A percentile compares a stretch with the other conserved stretches of the same genome.
Conservation (phyloP, 1,140 invertebrate genomes). For the Heliothis subflexa region DNA sequence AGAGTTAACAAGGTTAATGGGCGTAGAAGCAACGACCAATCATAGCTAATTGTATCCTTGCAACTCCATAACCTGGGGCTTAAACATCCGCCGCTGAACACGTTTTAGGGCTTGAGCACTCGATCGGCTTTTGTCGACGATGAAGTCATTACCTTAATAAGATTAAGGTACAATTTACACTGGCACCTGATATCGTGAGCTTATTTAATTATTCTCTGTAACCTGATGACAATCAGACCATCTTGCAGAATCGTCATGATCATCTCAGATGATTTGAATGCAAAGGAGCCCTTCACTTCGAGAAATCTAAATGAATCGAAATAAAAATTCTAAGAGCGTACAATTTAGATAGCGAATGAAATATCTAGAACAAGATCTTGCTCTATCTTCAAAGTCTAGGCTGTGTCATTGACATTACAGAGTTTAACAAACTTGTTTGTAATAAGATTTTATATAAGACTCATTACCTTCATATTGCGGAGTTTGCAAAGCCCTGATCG, state of each 20-base stretch:
- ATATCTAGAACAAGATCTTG: background rate
- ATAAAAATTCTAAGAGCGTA: background rate
- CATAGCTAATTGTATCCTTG: conserved; percentile 39
- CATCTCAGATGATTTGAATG: too few species aligned
- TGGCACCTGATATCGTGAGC: too few species aligned
- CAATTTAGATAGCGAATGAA: background rate
- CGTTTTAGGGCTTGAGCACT: background rate
- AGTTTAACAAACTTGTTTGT: conserved; percentile 18
- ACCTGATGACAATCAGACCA: too few species aligned
- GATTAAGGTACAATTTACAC: too few species aligned
- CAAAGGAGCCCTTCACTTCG: too few species aligned
- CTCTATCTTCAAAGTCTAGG: conserved; percentile 1
- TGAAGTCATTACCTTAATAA: background rate
- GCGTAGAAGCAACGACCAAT: conserved; percentile 38
- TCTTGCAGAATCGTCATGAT: too few species aligned
- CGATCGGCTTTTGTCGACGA: background rate
- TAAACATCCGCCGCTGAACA: conserved; percentile 21
- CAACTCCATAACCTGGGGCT: conserved; percentile 23
- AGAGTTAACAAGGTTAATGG: conserved; percentile 39
- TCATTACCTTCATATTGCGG: conserved; percentile 2
- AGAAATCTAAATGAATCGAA: background rate
- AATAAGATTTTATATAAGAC: conserved; percentile 13
- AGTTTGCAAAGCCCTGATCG: conserved; percentile 6
- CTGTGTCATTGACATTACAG: conserved; percentile 23
- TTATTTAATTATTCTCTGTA: too few species aligned